Base-by-base conservation (phyloP, 2,797 vertebrate genomes). In the Intellagama lesueurii region DNA sequence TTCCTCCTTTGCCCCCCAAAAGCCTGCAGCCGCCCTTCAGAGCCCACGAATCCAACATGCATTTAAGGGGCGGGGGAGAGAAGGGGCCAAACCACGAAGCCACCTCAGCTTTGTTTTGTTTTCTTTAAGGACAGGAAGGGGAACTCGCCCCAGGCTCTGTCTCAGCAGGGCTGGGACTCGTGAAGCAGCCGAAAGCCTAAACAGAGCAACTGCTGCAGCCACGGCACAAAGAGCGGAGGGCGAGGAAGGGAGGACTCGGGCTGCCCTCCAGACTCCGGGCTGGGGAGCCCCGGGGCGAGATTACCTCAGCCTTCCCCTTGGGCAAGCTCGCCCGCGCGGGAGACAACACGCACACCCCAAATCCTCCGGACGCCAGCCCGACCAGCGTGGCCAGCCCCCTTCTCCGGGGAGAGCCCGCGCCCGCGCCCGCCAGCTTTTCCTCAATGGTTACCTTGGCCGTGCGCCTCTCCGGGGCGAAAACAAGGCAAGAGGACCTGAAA, bases 391-490 rank as follows among this genome's bases (percentile, higher is more conserved):
- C 2, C 60, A 56, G 52, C 52, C 40, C 40, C 40, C 40, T 40
- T 40, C 40, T 40, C 40, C 40, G 40, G 40, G 40, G 40, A 40
- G 40, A 52, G 49, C 49, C 49, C 49, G 49, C 40, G 9, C 56
- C 14, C 56, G 56, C 56, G 60, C 60, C 60, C 17, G 60, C 19
- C 2, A 17, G 60, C 81, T 24, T 24, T 24, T 7, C 4, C 44
- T 1, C n/a, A 5, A 1, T 12, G 9, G 52, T 56, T 92, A 99
- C 98, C 98, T 98, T 98, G 98, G 92, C 98, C 97, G 95, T 98
- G 98, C 90, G 98, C 98, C 94, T 96, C 98, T 92, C 98, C 98
- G 91, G 98, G 98, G 49, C 98, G 98, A 17, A 98, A 96, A 95
- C 97, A 97, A 40, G 98, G 97, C 90, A 98, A 92, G 85, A 99